Evolutionary conservation across 2,113 vertebrate species (phyloP), one percentile per base, ranked within the genome.

Genomic region (Neofelis nebulosa): DNA sequence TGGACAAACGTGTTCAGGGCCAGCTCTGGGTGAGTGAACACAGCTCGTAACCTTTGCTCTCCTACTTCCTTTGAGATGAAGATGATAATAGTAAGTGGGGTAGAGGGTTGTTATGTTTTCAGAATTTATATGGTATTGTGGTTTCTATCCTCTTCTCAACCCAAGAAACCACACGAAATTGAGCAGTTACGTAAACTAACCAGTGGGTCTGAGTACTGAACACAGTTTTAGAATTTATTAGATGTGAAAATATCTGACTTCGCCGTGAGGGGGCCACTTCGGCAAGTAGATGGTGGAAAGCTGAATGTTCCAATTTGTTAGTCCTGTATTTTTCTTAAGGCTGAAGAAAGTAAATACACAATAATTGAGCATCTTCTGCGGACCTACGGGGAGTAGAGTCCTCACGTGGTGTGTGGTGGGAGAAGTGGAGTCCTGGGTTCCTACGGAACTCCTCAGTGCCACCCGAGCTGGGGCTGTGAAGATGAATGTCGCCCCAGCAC

Each of bases 1-100:
- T 82, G 78, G 89, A 92, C 38, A 79, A 4, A 38, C 0, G 5
- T 80, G 45, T 63, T 41, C 29, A 88, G 71, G 74, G 52, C 14
- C 76, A 33, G 71, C 71, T 89, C 68, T 78, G 73, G n/a, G 18
- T 66, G 69, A 94, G 23, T 69, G 94, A 73, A 89, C 55, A 63
- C 41, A 87, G 86, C 31, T 84, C 89, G 61, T 87, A 68, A 88
- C 45, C 80, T 88, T 95, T 71, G 69, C n/a, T 76, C 1, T 94
- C 90, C 81, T 48, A 57, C n/a, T 93, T 93, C 68, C 86, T 95
- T 84, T n/a, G 83, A 92, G 90, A 98, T 85, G 50, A 81, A 90
- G 61, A 52, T n/a, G 50, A 83, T 93, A 76, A 92, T 19, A 41
- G 52, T 55, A 21, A 93, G 11, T 71, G 52, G 12, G 38, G 11